Conservation (phyloP, 2,113 vertebrate genomes). For the Podarcis muralis region DNA sequence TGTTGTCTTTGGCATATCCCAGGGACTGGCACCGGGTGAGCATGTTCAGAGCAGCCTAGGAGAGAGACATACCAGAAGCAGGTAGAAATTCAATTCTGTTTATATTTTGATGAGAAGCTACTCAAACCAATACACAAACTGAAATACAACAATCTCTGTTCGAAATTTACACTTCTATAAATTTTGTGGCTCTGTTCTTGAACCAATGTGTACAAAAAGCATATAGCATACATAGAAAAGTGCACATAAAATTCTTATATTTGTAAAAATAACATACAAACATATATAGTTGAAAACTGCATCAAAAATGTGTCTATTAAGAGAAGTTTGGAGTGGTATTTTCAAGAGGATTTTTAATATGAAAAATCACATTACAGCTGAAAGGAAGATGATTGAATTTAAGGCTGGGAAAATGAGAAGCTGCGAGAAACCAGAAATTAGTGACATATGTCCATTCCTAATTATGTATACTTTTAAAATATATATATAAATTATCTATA, state of each 20-base stretch:
- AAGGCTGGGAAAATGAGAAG: no score
- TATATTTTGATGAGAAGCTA: no score
- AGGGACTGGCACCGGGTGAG: constrained; percentile 47
- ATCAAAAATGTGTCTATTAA: no score
- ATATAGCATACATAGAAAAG: background rate
- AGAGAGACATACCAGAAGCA: background rate
- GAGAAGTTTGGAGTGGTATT: no score
- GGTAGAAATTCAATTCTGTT: background rate
- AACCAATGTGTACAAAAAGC: background rate
- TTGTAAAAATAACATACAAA: no score
- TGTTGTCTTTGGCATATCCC: constrained; percentile 4
- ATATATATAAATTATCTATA: no score
- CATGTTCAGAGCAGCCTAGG: constrained; percentile 56
- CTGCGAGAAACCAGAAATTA: no score
- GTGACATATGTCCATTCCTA: no score
- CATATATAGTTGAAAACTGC: no score
- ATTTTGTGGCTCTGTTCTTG: background rate
- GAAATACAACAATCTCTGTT: background rate
- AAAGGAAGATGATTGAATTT: background rate
- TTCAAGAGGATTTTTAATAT: no score
- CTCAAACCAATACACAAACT: background rate
- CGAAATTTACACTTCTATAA: no score
- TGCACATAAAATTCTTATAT: background rate
- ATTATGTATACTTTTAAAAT: no score
- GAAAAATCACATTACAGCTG: background rate